Percentiles rank a stretch among this genome's conserved stretches.
phyloP scores from a whole-genome alignment of 2,888 invertebrate species.

The Cantharis nigra region DNA sequence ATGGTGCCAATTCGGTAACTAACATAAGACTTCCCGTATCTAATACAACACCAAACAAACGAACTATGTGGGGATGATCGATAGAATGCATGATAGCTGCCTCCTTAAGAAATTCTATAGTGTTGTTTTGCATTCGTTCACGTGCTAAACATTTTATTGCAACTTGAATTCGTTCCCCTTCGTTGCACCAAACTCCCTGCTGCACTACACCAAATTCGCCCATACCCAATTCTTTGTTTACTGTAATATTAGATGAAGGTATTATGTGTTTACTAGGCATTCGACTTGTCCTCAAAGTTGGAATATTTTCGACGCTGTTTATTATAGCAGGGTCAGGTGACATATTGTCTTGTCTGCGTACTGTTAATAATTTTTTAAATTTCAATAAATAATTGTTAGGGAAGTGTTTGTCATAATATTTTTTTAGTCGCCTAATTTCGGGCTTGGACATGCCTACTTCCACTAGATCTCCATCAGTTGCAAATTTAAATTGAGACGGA shows the following conservation, averaged over 20 bases:
- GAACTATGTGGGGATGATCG: constrained; percentile 94
- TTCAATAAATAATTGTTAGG: constrained; percentile 92
- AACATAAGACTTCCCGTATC: constrained; percentile 73
- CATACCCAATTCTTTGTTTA: constrained; percentile 92
- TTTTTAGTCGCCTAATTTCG: constrained; percentile 91
- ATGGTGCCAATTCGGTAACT: constrained; percentile 91
- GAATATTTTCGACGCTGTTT: constrained; percentile 50
- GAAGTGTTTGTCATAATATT: constrained; percentile 91
- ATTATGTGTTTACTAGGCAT: constrained; percentile 86
- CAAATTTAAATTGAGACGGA: constrained; percentile 90
- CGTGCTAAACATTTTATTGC: constrained; percentile 95
- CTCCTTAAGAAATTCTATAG: constrained; percentile 96
- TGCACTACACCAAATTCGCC: constrained; percentile 99
- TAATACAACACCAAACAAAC: constrained; percentile 96
- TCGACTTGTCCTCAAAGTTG: constrained; percentile 56
- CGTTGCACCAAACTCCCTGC: constrained; percentile 96
- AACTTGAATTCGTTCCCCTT: constrained; percentile 85
- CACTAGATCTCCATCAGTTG: constrained; percentile 87
- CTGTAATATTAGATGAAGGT: constrained; percentile 82
- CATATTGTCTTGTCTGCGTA: constrained; percentile 60
- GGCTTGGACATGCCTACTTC: constrained; percentile 94
- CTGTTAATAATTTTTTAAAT: constrained; percentile 80
- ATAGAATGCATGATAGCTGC: constrained; percentile 98
- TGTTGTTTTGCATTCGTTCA: constrained; percentile 94
- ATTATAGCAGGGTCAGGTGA: constrained; percentile 38